Evolutionary conservation across 37 sponge, comb jelly and placozoan genomes (phyloP), one percentile per base, ranked within the genome.

Genomic region (Diacarnus erythraeanus): DNA sequence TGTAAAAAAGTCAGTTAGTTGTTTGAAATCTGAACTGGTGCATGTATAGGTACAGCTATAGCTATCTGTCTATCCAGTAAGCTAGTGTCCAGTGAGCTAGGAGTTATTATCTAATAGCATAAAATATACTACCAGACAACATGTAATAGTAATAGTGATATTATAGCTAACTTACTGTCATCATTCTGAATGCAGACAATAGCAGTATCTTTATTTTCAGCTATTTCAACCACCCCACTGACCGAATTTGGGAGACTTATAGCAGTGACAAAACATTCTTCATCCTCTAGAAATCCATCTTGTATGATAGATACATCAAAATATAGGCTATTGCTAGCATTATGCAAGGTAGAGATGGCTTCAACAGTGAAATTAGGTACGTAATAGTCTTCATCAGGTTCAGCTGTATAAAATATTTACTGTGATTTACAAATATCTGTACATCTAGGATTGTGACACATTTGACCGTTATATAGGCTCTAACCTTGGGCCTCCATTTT

Each of bases 111-210:
- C n/a, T n/a, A n/a, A n/a, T n/a, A n/a, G n/a, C n/a, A n/a, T n/a
- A n/a, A 34, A 38, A 25, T 35, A 21, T 3, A 69, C 64, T 33
- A 21, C 38, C 12, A 10, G 17, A 36, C 6, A 25, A 76, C 37
- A 76, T 22, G n/a, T n/a, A n/a, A n/a, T n/a, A n/a, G n/a, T n/a
- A n/a, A n/a, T n/a, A n/a, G n/a, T n/a, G n/a, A 2, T 31, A 29
- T 40, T n/a, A 59, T 37, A 57, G 3, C 56, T 61, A 58, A 33
- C 83, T 29, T 65, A 82, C 83, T 51, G 44, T 82, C 75, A 74
- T 82, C 74, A 33, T 82, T 75, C 35, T 22, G 38, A 63, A 82
- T 82, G 75, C 59, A 72, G 42, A 72, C 39, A n/a, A 72, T 5
- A 17, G 77, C 22, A 39, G 43, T 77, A 1, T 41, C 33, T 3